Evolutionary conservation across 92 coral and sea anemone genomes (phyloP).

Genomic region (Hydrozoanthus gracilis): DNA sequence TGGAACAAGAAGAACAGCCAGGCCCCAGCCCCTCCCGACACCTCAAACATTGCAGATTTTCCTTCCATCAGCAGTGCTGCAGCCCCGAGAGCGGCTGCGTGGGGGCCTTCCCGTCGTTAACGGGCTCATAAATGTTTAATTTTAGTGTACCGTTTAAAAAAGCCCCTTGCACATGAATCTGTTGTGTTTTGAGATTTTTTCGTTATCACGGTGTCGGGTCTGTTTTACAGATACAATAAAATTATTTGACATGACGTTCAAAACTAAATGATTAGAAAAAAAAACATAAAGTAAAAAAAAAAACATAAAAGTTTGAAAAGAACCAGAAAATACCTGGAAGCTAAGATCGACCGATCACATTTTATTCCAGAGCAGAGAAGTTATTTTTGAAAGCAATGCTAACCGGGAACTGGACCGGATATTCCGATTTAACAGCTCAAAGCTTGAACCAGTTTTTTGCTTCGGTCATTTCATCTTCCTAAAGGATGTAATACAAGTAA

Average conservation of each 20-base stretch:
- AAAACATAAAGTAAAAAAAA: conserved; percentile 11
- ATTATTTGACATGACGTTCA: conserved; percentile 20
- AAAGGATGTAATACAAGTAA: neutral
- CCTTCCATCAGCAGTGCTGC: conserved; percentile 89
- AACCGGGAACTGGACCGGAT: neutral
- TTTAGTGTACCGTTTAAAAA: conserved; percentile 1
- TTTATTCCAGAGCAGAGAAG: conserved; percentile 14
- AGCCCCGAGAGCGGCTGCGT: conserved; percentile 78
- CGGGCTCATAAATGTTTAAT: neutral
- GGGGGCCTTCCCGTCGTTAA: conserved; percentile 70
- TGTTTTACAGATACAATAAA: neutral
- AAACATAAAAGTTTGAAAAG: conserved; percentile 3
- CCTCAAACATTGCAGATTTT: conserved; percentile 91
- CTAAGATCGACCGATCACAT: neutral
- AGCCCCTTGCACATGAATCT: neutral
- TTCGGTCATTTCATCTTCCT: neutral
- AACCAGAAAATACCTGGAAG: neutral
- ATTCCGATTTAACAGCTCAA: conserved; percentile 10
- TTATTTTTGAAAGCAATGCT: conserved; percentile 44
- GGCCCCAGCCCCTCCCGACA: conserved; percentile 84
- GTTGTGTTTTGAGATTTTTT: conserved; percentile 13
- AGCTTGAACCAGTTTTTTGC: neutral
- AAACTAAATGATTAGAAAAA: conserved; percentile 7
- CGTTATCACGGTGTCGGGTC: conserved; percentile 40
- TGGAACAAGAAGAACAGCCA: conserved; percentile 73